Conservation (phyloP, 2,888 invertebrate species). For the Tachystola acroxantha region DNA sequence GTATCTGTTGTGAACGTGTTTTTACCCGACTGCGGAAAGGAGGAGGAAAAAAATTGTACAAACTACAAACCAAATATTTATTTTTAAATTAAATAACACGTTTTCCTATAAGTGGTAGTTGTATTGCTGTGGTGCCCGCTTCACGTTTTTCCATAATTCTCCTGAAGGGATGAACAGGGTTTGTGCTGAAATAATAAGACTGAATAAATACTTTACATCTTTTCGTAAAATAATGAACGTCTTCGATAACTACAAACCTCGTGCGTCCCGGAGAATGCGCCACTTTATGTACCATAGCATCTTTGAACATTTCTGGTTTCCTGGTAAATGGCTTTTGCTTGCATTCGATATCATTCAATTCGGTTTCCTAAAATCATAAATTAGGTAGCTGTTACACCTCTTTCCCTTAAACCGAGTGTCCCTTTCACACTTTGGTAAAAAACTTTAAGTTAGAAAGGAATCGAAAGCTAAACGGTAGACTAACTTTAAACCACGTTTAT, state of each 20-base stretch:
- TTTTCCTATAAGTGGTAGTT: slow-evolving; percentile 32
- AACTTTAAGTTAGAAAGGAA: no score
- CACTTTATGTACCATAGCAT: slow-evolving; percentile 45
- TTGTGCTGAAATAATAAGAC: slow-evolving; percentile 40
- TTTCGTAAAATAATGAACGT: no score
- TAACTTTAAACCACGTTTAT: no score
- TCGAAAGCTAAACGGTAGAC: no score
- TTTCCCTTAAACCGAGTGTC: no score
- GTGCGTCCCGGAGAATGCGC: slow-evolving; percentile 36
- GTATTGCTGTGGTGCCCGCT: slow-evolving; percentile 19
- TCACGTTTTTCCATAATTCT: slow-evolving; percentile 37
- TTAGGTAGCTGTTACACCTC: no score
- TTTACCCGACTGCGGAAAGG: no score
- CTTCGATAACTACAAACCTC: slow-evolving; percentile 35
- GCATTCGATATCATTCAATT: slow-evolving; percentile 34
- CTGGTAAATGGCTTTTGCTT: slow-evolving; percentile 56
- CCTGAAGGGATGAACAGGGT: slow-evolving; percentile 62
- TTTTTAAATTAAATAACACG: background rate
- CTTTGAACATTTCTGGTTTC: slow-evolving; percentile 49
- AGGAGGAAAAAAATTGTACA: no score
- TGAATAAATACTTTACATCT: no score
- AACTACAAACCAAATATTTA: no score
- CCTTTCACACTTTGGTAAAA: no score
- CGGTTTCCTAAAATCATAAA: slow-evolving; percentile 52
- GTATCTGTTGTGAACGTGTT: no score